A percentile compares a stretch with the other conserved stretches of the same genome.
phyloP scores from a whole-genome alignment of 2,113 vertebrate genomes.

The Urocynchramus pylzowi region DNA sequence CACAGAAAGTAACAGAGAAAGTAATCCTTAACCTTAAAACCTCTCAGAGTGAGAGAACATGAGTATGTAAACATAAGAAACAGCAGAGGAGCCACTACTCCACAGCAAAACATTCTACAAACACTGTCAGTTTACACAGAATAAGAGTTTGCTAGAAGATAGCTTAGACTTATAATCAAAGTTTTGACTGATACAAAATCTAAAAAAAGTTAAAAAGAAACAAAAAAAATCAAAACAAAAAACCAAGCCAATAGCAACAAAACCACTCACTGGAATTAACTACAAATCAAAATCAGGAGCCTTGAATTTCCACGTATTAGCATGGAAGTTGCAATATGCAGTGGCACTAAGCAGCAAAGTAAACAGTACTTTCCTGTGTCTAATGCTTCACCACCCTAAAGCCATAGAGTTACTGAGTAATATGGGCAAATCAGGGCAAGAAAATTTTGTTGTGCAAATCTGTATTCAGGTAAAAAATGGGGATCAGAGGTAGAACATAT shows the following conservation, averaged over 20 bases:
- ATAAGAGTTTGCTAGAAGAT: neutral
- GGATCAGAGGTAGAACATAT: neutral
- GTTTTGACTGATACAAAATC: neutral
- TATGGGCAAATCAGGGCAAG: neutral
- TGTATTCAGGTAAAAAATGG: neutral
- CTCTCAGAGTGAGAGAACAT: neutral
- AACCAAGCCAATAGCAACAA: neutral
- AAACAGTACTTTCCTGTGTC: neutral
- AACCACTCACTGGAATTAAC: neutral
- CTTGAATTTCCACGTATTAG: neutral
- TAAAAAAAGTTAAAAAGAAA: neutral
- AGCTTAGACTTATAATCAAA: neutral
- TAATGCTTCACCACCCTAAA: neutral
- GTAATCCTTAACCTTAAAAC: constrained; percentile 4
- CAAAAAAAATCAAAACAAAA: neutral
- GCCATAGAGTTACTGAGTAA: neutral
- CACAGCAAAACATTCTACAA: neutral
- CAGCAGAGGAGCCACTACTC: neutral
- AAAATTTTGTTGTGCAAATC: neutral
- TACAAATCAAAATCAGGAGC: neutral
- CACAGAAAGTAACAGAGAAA: neutral
- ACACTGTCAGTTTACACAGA: neutral
- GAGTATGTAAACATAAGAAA: neutral
- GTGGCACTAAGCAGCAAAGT: neutral
- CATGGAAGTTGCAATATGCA: neutral